Base-by-base conservation (phyloP, 2,797 vertebrate genomes). In the Sylvia borin region DNA sequence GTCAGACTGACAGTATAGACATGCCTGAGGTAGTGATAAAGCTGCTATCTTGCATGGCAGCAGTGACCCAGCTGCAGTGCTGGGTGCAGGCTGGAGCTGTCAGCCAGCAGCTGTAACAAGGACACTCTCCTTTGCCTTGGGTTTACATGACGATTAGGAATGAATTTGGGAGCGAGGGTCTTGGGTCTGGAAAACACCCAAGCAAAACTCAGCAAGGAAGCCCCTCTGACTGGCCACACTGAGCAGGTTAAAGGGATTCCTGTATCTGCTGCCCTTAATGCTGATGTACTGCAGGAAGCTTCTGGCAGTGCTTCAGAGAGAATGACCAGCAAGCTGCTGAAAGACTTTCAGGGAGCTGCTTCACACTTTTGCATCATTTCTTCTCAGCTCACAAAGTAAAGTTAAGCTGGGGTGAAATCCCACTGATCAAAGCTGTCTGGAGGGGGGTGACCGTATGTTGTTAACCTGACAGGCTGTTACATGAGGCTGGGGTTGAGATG, bases 101-200 rank as follows among this genome's bases (percentile, higher is more conserved):
- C 70, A 84, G 57, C 62, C 36, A 20, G 22, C 26, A n/a, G 66
- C 10, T 38, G 14, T 2, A 5, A 12, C 10, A 11, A 16, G 26
- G 32, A 62, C 2, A 0, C 14, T 57, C 38, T 67, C 10, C 51
- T 42, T 17, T 27, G 45, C 20, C 45, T 91, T 62, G 31, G 27
- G 17, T 29, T 84, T 45, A 8, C 6, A 0, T 19, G n/a, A 8
- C 26, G 18, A 4, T 2, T 2, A 0, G 4, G 50, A 54, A n/a
- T 27, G 22, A 50, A 2, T 79, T 57, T 51, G 67, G 42, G 60
- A 70, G 24, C 0, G 7, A 50, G 42, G 45, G 57, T 80, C 79
- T 16, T 51, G 7, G 17, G 29, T 32, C 27, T 88, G 83, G 51
- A 38, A 84, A 66, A 61, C 9, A n/a, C 10, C 25, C 42, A 17